Evolutionary conservation across 2,113 vertebrate species (phyloP).

Genomic region (Gorsachius goisagi): DNA sequence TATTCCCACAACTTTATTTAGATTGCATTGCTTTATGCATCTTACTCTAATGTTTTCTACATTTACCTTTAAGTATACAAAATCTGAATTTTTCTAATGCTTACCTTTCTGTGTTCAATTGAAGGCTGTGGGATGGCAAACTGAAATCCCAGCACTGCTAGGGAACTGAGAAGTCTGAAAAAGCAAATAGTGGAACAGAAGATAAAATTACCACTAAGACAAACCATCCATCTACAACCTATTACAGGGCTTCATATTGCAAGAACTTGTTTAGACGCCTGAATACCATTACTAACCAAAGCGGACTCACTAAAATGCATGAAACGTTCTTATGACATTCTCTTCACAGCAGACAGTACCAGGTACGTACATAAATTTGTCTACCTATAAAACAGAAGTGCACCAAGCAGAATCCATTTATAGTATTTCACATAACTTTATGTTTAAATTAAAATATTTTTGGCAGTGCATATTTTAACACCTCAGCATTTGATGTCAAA

Average conservation of each 20-base stretch:
- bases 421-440: background rate
- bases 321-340: background rate
- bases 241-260: background rate
- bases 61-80: background rate
- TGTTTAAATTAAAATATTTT: background rate
- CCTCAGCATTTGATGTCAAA: background rate
- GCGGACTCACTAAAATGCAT: background rate
- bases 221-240: background rate
- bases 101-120: conserved; percentile 89
- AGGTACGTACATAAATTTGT: background rate
- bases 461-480: background rate
- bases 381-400: background rate
- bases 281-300: background rate
- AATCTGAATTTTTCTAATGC: background rate
- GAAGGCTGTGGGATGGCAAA: conserved; percentile 78
- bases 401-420: background rate
- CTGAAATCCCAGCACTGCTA: conserved; percentile 79
- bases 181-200: conserved; percentile 26
- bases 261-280: background rate
- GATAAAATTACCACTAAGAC: background rate
- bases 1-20: background rate
- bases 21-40: background rate
- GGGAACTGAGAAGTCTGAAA: conserved; percentile 71
- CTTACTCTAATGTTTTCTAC: background rate
- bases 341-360: background rate